A percentile compares a stretch with the other conserved stretches of the same genome.
Conservation (phyloP, 2,888 invertebrate species). For the Chesias legatella region DNA sequence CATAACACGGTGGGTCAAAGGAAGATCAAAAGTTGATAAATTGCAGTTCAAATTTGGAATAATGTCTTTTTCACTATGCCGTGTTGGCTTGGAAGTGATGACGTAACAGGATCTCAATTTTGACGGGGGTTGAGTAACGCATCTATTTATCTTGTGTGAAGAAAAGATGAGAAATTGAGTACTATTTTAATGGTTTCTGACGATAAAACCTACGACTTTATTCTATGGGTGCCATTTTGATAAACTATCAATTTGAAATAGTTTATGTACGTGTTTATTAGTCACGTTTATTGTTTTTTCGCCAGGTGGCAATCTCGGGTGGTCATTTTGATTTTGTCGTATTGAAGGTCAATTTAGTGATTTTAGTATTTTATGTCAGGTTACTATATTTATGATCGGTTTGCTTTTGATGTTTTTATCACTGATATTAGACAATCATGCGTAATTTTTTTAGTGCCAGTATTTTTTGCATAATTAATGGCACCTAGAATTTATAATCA, state of each 20-base stretch:
- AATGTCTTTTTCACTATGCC: slow-evolving; percentile 77
- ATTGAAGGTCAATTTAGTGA: too few relatives aligned
- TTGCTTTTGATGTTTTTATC: too few relatives aligned
- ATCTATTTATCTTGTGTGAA: slow-evolving; percentile 24
- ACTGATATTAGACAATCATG: too few relatives aligned
- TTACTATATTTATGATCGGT: too few relatives aligned
- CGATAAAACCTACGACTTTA: background rate
- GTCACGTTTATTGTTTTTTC: slow-evolving; percentile 6
- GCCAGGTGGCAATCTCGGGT: slow-evolving; percentile 6
- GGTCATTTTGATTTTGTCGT: too few relatives aligned
- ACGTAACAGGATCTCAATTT: slow-evolving; percentile 57
- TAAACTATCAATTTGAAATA: slow-evolving; percentile 1
- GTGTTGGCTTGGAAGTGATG: slow-evolving; percentile 59
- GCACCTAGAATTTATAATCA: too few relatives aligned
- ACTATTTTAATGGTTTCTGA: background rate
- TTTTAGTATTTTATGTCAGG: too few relatives aligned
- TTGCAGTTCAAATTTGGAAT: slow-evolving; percentile 76
- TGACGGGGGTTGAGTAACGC: slow-evolving; percentile 41
- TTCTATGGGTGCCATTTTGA: background rate
- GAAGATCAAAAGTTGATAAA: slow-evolving; percentile 73
- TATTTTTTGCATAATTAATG: too few relatives aligned
- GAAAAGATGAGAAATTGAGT: slow-evolving; percentile 14
- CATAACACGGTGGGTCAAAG: slow-evolving; percentile 78
- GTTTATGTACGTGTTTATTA: background rate
- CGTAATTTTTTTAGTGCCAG: too few relatives aligned